Percentiles rank a stretch among this genome's conserved stretches.
Conservation (phyloP, 1,140 invertebrate species). For the Sminthurinus signatus region DNA sequence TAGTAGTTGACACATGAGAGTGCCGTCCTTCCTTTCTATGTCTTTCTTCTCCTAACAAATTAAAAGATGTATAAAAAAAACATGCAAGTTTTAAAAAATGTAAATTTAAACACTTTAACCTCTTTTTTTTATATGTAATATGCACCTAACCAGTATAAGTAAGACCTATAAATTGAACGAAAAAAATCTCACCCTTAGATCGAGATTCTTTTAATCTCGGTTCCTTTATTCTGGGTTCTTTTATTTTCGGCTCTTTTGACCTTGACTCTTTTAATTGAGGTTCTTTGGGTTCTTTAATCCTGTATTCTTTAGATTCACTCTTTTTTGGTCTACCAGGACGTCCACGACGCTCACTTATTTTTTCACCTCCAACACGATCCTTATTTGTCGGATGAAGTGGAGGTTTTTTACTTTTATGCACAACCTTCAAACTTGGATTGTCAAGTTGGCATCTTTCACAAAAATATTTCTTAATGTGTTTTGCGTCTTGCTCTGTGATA, state of each 20-base stretch:
- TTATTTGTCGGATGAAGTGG: slow-evolving; percentile 2
- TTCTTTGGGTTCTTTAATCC: neutral
- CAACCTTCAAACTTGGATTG: slow-evolving; percentile 71
- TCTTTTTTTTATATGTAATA: too few relatives aligned
- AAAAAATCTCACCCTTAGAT: neutral
- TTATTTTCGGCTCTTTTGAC: neutral
- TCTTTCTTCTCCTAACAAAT: neutral
- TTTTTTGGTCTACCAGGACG: slow-evolving; percentile 17
- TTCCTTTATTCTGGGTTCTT: neutral
- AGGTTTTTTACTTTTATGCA: slow-evolving; percentile 54
- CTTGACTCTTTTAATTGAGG: neutral
- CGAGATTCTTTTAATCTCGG: too few relatives aligned
- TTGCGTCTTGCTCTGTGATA: slow-evolving; percentile 86
- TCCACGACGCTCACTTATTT: slow-evolving; percentile 4
- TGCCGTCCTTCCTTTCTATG: neutral
- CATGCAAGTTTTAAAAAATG: neutral
- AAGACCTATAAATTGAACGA: too few relatives aligned
- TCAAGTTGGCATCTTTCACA: slow-evolving; percentile 75
- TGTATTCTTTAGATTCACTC: slow-evolving; percentile 8
- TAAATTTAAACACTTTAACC: too few relatives aligned
- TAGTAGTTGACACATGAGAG: neutral
- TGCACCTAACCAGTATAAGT: too few relatives aligned
- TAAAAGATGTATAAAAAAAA: neutral
- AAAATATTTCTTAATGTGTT: slow-evolving; percentile 87
- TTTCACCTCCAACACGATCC: slow-evolving; percentile 6